Evolutionary conservation across 2,797 vertebrate species (phyloP), one percentile per base, ranked within the genome.

Genomic region (Ptychadena robeensis): DNA sequence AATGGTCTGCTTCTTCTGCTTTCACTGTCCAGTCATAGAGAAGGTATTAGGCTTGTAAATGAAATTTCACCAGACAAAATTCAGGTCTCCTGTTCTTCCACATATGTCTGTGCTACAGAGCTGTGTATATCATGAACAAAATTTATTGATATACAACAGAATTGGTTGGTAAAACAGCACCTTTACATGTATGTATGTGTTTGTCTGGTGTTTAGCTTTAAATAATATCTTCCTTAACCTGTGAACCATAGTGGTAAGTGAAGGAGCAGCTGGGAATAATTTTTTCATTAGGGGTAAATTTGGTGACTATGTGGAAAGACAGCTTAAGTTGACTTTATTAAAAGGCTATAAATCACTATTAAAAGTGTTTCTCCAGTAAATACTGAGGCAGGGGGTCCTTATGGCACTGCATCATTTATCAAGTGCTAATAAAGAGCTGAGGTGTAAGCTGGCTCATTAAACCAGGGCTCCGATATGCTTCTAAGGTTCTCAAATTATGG

Each of bases 391-490:
- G 72, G 78, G 76, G 77, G 83, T 71, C 65, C 66, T 76, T 74
- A 59, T 44, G 75, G 75, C 75, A 81, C 78, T 67, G 75, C 18
- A 28, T 31, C 31, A 71, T 81, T 80, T 71, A 80, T 85, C 78
- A 85, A 85, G 78, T 81, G 78, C 78, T 80, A 85, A 85, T 80
- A 85, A 85, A 37, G 72, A 70, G 72, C 15, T 68, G 73, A 81
- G 72, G 78, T 80, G 66, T 71, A 65, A 85, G 37, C 25, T 34
- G 35, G 71, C 65, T 81, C 78, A 85, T 80, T 80, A 85, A 85
- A 64, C 53, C 11, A 25, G 38, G 44, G 25, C 73, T 59, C 34
- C 66, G 44, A 44, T 82, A 44, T 18, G 30, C 67, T 71, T 72
- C 53, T 15, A 83, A 70, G 31, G 22, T 82, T 82, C 64, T 48